Conservation (phyloP, 2,797 vertebrate species). For the Peromyscus melanophrys region DNA sequence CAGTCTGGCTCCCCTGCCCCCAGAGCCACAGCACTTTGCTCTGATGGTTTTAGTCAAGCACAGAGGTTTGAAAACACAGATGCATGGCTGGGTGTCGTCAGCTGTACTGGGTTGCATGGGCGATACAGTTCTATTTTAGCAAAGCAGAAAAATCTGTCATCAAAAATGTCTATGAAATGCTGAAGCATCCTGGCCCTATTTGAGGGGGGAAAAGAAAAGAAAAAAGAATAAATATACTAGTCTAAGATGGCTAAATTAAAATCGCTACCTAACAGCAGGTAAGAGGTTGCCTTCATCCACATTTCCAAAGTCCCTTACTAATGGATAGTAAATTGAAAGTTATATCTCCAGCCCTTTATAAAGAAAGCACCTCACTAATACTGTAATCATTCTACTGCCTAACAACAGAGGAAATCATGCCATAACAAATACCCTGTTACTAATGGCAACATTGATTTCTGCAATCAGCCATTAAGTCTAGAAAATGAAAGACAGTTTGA, state of each 20-base stretch:
- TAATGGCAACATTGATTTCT: conserved; percentile 94
- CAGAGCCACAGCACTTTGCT: conserved; percentile 31
- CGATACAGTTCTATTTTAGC: conserved; percentile 79
- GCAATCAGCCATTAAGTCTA: conserved; percentile 93
- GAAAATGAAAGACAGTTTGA: conserved; percentile 92
- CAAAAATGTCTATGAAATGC: conserved; percentile 86
- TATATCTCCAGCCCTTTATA: conserved; percentile 89
- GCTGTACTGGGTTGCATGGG: conserved; percentile 83
- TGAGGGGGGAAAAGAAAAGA: not conserved
- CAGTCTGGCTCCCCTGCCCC: not conserved
- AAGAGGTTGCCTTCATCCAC: conserved; percentile 86
- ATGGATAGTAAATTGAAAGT: conserved; percentile 90
- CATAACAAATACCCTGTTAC: conserved; percentile 93
- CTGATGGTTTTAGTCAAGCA: conserved; percentile 8
- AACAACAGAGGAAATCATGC: conserved; percentile 92
- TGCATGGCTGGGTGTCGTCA: conserved; percentile 76
- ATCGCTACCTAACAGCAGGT: conserved; percentile 87
- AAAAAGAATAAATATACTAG: conserved; percentile 72
- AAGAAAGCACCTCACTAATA: conserved; percentile 91
- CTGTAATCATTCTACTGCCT: conserved; percentile 91
- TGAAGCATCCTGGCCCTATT: conserved; percentile 87
- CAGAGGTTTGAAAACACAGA: conserved; percentile 81
- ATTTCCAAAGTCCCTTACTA: conserved; percentile 88
- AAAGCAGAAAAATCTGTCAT: conserved; percentile 87
- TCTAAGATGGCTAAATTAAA: conserved; percentile 86